These are phyloP conservation scores for Hippocampus kuda DNA, from an alignment of 2,797 vertebrate genomes.

Conservation along the genomic window DNA sequence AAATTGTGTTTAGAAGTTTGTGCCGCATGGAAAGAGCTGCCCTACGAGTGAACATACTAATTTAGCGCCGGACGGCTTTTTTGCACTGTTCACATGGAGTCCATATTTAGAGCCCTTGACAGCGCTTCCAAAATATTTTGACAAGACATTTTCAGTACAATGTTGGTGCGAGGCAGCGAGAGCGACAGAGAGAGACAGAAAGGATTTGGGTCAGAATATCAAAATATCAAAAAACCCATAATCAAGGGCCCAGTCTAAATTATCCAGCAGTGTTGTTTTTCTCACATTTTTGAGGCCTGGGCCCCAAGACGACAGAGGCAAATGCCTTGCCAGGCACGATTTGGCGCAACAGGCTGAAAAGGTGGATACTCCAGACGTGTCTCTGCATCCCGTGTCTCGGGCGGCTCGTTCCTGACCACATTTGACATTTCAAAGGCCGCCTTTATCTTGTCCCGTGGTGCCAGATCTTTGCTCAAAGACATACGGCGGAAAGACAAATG, in stretches of 20 bases:
- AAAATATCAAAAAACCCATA: slow-evolving; percentile 63
- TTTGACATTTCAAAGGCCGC: slow-evolving; percentile 23
- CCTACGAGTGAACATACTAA: slow-evolving; percentile 51
- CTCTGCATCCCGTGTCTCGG: slow-evolving; percentile 37
- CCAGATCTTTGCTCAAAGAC: background rate
- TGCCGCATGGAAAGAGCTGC: slow-evolving; percentile 46
- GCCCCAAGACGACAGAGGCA: slow-evolving; percentile 37
- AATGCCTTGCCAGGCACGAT: slow-evolving; percentile 50
- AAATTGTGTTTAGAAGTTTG: slow-evolving; percentile 24
- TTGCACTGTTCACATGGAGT: slow-evolving; percentile 31
- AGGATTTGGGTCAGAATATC: slow-evolving; percentile 56
- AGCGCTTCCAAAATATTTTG: slow-evolving; percentile 60
- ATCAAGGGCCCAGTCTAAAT: slow-evolving; percentile 56
- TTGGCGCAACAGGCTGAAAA: slow-evolving; percentile 47
- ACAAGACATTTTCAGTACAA: slow-evolving; percentile 46
- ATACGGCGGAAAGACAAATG: background rate
- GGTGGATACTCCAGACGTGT: slow-evolving; percentile 53
- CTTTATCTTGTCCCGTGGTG: background rate
- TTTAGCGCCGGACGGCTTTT: slow-evolving; percentile 47
- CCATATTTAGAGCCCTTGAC: slow-evolving; percentile 50
- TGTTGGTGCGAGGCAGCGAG: slow-evolving; percentile 27
- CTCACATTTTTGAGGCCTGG: slow-evolving; percentile 62
- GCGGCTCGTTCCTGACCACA: slow-evolving; percentile 37
- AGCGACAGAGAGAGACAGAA: slow-evolving; percentile 17
- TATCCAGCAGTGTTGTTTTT: slow-evolving; percentile 55